Evolutionary conservation across 2,888 invertebrate genomes (phyloP), one percentile per base, ranked within the genome.

Genomic region (Lycophotia porphyrea): DNA sequence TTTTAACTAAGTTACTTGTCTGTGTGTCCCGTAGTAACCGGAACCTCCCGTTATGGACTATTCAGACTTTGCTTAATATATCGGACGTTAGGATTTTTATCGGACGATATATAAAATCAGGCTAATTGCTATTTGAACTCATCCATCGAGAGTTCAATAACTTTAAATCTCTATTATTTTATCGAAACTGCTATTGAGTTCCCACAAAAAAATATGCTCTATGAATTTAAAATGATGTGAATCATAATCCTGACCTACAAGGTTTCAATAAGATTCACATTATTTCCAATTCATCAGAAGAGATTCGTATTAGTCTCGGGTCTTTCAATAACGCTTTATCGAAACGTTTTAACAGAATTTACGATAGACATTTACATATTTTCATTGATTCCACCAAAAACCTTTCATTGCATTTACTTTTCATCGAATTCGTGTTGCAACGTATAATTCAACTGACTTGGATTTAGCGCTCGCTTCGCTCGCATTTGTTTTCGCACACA

Each of bases 51-150:
- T 61, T 65, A 71, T 0, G 81, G 60, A 34, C 69, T 11, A 31
- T 84, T 13, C 31, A 27, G 52, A 67, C 76, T 70, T 1, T 27
- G 63, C 49, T 13, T 34, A 36, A 49, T 13, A n/a, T 24, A 2
- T 49, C 39, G 39, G 31, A 47, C 39, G 71, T 24, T 39, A 68
- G 31, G 2, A 63, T 74, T 31, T 31, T 49, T 47, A 11, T 9
- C 47, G 27, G 21, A 39, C 3, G 15, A 8, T 18, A 63, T 36
- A 24, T 4, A n/a, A 39, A 61, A 36, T n/a, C 36, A 36, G 8
- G 7, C 8, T n/a, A 39, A 63, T n/a, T n/a, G n/a, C 7, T 36
- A n/a, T 21, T 18, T 36, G 5, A n/a, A 36, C n/a, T 7, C n/a
- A 13, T 61, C 36, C 61, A 15, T 63, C 36, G 15, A 36, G 60